Conservation (phyloP, 2,797 vertebrate species). For the Takifugu ocellatus region DNA sequence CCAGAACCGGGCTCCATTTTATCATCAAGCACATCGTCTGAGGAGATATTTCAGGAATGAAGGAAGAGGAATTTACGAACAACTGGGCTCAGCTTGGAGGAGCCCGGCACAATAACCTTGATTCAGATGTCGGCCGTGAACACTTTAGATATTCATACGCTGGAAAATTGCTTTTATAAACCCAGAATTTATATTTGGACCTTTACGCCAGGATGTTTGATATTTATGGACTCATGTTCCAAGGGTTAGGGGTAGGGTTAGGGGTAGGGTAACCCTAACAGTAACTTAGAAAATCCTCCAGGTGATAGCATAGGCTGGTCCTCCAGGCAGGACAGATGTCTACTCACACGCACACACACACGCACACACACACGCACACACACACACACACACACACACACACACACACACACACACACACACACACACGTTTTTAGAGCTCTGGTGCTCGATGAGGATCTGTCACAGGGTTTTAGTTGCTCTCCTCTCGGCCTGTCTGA, state of each 20-base stretch:
- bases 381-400: slow-evolving; percentile 2
- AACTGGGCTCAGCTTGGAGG: too few relatives aligned
- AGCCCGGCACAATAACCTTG: too few relatives aligned
- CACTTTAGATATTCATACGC: background rate
- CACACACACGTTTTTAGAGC: slow-evolving; percentile 3
- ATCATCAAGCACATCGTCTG: too few relatives aligned
- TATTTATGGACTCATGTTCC: background rate
- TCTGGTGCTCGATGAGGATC: slow-evolving; percentile 38
- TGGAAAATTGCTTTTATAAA: background rate
- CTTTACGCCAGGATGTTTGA: background rate
- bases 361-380: slow-evolving; percentile 18
- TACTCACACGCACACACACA: slow-evolving; percentile 4
- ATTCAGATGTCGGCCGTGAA: too few relatives aligned
- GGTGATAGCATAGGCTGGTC: background rate
- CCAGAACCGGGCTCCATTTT: too few relatives aligned
- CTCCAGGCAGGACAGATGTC: background rate
- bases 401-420: slow-evolving; percentile 14
- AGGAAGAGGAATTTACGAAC: too few relatives aligned
- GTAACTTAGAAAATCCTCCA: background rate
- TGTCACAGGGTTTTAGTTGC: slow-evolving; percentile 42
- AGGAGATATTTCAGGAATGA: too few relatives aligned
- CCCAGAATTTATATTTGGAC: background rate
- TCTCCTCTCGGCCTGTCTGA: slow-evolving; percentile 8
- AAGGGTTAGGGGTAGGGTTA: too few relatives aligned
- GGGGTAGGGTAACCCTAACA: too few relatives aligned